Evolutionary conservation across 2,113 vertebrate genomes (phyloP).

Genomic region (Colinus virginianus): DNA sequence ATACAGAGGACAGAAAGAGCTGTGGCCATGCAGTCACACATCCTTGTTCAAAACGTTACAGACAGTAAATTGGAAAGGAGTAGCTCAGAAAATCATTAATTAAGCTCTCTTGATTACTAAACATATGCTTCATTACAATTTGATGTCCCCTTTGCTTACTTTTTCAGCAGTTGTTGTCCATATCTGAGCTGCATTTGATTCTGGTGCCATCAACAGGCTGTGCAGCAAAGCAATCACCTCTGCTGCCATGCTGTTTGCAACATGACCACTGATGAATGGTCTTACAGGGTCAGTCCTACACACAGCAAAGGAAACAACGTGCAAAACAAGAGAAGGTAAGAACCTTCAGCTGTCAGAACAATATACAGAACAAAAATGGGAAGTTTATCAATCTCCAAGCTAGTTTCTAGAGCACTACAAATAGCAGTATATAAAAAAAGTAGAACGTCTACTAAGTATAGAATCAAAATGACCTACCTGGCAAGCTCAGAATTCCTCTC

Average conservation of each 20-base stretch:
- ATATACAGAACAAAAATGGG: neutral
- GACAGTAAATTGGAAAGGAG: neutral
- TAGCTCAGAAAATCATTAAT: neutral
- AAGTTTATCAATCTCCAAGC: neutral
- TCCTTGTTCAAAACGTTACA: neutral
- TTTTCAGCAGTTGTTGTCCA: conserved; percentile 98
- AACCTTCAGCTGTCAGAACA: neutral
- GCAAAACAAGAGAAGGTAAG: neutral
- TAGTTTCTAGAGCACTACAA: neutral
- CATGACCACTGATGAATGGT: conserved; percentile 97
- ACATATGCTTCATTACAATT: neutral
- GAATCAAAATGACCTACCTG: conserved; percentile 75
- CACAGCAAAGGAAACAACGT: neutral
- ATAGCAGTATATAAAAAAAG: fast-evolving
- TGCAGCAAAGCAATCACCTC: conserved; percentile 97
- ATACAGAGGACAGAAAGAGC: neutral
- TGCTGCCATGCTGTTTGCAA: conserved; percentile 98
- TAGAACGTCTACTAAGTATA: neutral
- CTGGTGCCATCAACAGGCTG: conserved; percentile 94
- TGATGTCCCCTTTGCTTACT: conserved; percentile 65
- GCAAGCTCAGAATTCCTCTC: conserved; percentile 96
- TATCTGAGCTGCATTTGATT: conserved; percentile 96
- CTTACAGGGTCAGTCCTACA: conserved; percentile 92
- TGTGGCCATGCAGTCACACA: neutral
- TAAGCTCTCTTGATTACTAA: neutral